Conservation (phyloP, 2,888 invertebrate species). For the Bedellia somnulentella region DNA sequence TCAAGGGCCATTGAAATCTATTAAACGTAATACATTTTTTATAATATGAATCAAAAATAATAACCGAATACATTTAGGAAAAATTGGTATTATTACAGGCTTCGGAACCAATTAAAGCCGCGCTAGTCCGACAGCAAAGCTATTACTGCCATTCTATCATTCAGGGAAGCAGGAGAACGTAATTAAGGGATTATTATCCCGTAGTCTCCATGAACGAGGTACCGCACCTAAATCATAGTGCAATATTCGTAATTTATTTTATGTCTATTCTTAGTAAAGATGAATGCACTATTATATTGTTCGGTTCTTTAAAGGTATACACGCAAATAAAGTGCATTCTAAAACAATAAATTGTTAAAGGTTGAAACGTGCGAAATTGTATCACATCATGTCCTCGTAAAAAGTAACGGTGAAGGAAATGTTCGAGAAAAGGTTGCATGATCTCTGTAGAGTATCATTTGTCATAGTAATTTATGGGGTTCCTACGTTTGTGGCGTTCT, state of each 20-base stretch:
- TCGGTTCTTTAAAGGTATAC: no score
- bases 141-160: constrained; percentile 46
- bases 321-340: no score
- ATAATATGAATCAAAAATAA: no score
- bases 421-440: constrained; percentile 20
- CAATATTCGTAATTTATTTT: constrained; percentile 19
- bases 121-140: constrained; percentile 34
- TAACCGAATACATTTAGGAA: no score
- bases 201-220: constrained; percentile 17
- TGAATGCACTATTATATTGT: no score
- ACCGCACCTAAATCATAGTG: constrained; percentile 30
- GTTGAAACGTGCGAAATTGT: constrained; percentile 17
- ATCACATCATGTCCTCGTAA: constrained; percentile 22
- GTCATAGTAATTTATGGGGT: constrained; percentile 36
- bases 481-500: constrained; percentile 21
- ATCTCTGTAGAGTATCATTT: constrained; percentile 27
- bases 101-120: constrained; percentile 27
- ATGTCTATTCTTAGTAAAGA: no score
- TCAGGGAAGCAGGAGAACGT: constrained; percentile 32
- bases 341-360: no score
- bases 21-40: no score
- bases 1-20: constrained; percentile 15
- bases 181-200: constrained; percentile 43
- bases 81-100: constrained; percentile 16
- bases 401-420: constrained; percentile 22